These are phyloP conservation scores for Indri indri DNA, from an alignment of 2,113 vertebrate species.

Conservation along the genomic window DNA sequence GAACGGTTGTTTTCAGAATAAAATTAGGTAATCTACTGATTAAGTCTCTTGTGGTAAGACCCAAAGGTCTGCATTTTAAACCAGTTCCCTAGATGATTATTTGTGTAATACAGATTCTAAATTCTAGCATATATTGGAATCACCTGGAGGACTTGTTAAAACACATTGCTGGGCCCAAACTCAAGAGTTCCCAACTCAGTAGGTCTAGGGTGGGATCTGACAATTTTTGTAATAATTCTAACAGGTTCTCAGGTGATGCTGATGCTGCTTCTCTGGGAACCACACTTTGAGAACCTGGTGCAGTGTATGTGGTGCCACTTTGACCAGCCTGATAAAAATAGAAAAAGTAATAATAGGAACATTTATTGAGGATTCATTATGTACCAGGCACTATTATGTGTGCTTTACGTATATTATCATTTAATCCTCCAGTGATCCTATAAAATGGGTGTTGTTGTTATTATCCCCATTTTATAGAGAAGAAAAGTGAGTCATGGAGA, in stretches of 20 bases:
- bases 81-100: neutral
- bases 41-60: neutral
- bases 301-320: neutral
- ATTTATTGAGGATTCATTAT: neutral
- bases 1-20: neutral
- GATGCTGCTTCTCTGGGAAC: neutral
- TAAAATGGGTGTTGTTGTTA: neutral
- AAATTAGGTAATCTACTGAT: neutral
- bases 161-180: neutral
- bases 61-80: neutral
- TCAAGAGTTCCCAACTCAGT: neutral
- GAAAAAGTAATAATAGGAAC: neutral
- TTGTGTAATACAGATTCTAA: neutral
- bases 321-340: slow-evolving; percentile 16
- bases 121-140: neutral
- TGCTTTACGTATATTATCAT: neutral
- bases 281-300: neutral
- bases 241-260: slow-evolving; percentile 1
- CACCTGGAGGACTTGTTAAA: neutral
- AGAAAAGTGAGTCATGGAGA: neutral
- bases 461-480: neutral
- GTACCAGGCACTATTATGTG: neutral
- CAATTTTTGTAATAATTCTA: neutral
- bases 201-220: neutral
- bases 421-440: neutral